Evolutionary conservation across 1,140 invertebrate species (phyloP).

Genomic region (Archivesica marissinica): DNA sequence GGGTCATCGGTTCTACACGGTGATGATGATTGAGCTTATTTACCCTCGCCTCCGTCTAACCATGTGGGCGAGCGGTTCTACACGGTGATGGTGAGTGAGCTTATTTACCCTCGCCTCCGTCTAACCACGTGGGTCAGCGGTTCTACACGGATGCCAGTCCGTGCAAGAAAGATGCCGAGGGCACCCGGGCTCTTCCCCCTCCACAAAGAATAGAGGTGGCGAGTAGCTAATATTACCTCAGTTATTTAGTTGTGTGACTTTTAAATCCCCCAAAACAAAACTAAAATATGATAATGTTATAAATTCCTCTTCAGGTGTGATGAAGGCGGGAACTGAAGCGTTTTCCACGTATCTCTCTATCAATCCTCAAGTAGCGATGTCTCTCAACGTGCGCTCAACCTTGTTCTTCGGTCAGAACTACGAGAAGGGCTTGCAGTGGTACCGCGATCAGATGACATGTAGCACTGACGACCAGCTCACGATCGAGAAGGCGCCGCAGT

Average conservation of each 20-base stretch:
- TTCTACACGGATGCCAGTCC: neutral
- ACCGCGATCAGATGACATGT: conserved; percentile 73
- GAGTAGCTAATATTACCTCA: too few species aligned
- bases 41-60: too few species aligned
- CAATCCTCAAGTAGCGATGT: conserved; percentile 38
- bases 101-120: too few species aligned
- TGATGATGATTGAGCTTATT: too few species aligned
- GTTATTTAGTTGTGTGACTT: too few species aligned
- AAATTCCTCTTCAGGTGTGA: conserved; percentile 19
- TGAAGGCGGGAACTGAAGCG: conserved; percentile 45
- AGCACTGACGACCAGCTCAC: conserved; percentile 77
- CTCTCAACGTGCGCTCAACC: conserved; percentile 1
- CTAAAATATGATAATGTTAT: neutral
- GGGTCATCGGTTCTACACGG: too few species aligned
- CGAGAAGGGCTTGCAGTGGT: conserved; percentile 81
- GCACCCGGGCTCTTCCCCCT: neutral
- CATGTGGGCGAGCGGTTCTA: too few species aligned
- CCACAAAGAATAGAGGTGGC: too few species aligned
- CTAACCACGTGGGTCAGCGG: neutral
- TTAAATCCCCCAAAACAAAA: too few species aligned
- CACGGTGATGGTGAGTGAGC: too few species aligned
- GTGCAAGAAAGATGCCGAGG: neutral
- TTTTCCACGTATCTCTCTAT: conserved; percentile 40
- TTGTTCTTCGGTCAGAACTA: conserved; percentile 70
- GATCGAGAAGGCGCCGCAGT: conserved; percentile 84